Evolutionary conservation across 2,888 invertebrate species (phyloP).

Genomic region (Eugnorisma glareosa): DNA sequence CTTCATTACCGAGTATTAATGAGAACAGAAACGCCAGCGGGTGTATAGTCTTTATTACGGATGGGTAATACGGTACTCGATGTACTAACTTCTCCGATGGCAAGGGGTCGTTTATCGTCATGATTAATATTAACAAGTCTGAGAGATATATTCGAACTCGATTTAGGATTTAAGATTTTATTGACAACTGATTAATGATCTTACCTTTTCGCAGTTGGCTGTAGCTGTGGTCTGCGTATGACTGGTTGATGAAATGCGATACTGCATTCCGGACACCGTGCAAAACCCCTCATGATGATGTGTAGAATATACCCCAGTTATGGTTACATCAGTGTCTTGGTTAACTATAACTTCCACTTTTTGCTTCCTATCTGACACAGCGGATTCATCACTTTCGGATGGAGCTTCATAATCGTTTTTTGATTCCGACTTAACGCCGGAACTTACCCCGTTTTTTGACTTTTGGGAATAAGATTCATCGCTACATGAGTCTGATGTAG

Average conservation of each 20-base stretch:
- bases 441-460: constrained; percentile 88
- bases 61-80: constrained; percentile 74
- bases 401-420: constrained; percentile 84
- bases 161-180: constrained; percentile 16
- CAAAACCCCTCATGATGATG: constrained; percentile 96
- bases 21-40: constrained; percentile 81
- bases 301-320: constrained; percentile 96
- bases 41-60: constrained; percentile 78
- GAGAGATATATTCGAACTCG: constrained; percentile 34
- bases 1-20: constrained; percentile 88
- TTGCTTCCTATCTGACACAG: constrained; percentile 85
- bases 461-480: constrained; percentile 89
- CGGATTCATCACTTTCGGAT: constrained; percentile 83
- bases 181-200: constrained; percentile 51
- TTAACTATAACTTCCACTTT: constrained; percentile 95
- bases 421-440: constrained; percentile 90
- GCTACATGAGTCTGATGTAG: constrained; percentile 90
- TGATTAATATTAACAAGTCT: constrained; percentile 50
- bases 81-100: constrained; percentile 74
- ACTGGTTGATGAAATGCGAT: constrained; percentile 96
- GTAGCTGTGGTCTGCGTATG: constrained; percentile 96
- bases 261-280: constrained; percentile 96
- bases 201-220: constrained; percentile 93
- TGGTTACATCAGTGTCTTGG: constrained; percentile 96
- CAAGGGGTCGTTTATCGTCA: constrained; percentile 29